Evolutionary conservation across 2,888 invertebrate species (phyloP), one percentile per base, ranked within the genome.

Genomic region (Ochropleura leucogaster): DNA sequence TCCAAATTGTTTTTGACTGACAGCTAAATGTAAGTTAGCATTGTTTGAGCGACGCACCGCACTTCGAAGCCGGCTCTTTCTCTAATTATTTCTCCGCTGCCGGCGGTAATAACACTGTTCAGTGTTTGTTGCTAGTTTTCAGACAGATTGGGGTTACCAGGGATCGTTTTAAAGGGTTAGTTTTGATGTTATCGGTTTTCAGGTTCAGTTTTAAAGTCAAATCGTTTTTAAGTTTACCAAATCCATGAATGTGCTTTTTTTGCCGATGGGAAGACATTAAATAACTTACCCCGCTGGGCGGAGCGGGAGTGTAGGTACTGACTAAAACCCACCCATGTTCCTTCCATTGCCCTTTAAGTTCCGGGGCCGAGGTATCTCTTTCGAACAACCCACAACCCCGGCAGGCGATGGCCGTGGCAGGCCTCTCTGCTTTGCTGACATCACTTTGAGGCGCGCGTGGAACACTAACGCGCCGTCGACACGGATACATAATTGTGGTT

Each of bases 1-100:
- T 96, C 96, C 96, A 96, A 96, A 96, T 96, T 96, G 96, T 96
- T 96, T 96, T 96, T 96, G 96, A 96, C 96, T 96, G 96, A 96
- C 96, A 96, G 96, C 95, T 95, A 96, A 96, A 96, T 95, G 96
- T 96, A 95, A 96, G 96, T 96, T 96, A 95, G 95, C 95, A 95
- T 96, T 96, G 96, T 96, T 96, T 92, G 96, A 94, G 94, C 90
- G 95, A 96, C 96, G 95, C 94, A 94, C 94, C 94, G 89, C 93
- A 92, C 90, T 92, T 91, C 85, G 89, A 90, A 89, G 91, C 91
- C 87, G 87, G 93, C 93, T 95, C 94, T 95, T 91, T 94, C 94
- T 93, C 92, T 96, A 96, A 96, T 96, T 96, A 95, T 95, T 95
- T 95, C 91, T 91, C 87, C 87, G 87, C 87, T 87, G 83, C 82